phyloP scores from a whole-genome alignment of 1,140 invertebrate species.

The Chrysopa pallens region DNA sequence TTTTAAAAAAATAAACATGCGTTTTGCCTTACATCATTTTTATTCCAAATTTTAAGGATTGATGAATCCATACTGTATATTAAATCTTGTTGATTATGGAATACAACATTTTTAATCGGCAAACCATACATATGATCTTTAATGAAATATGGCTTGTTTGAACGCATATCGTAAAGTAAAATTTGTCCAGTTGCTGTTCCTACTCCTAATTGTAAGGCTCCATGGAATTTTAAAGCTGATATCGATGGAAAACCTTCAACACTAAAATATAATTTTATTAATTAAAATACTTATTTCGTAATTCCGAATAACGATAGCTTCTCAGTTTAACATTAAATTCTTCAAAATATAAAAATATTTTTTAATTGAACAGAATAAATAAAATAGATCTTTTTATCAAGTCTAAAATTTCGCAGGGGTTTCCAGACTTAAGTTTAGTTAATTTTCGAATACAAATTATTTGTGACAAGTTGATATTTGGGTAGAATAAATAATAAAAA shows the following conservation, averaged over 20 bases:
- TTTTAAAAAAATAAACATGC: background rate
- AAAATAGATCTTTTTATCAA: background rate
- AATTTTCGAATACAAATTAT: too few relatives aligned
- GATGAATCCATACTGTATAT: slow-evolving; percentile 85
- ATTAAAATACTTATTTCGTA: slow-evolving; percentile 2
- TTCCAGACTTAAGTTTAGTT: too few relatives aligned
- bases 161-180: slow-evolving; percentile 86
- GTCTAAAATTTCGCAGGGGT: too few relatives aligned
- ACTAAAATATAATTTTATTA: slow-evolving; percentile 23
- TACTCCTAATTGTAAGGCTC: slow-evolving; percentile 69
- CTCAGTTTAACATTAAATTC: too few relatives aligned
- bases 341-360: slow-evolving; percentile 4
- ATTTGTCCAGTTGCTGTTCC: slow-evolving; percentile 89
- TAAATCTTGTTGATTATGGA: slow-evolving; percentile 61
- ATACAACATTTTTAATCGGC: slow-evolving; percentile 81
- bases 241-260: slow-evolving; percentile 51
- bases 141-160: slow-evolving; percentile 67
- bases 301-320: slow-evolving; percentile 1
- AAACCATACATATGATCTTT: slow-evolving; percentile 93
- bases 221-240: slow-evolving; percentile 64
- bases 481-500: too few relatives aligned
- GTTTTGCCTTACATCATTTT: slow-evolving; percentile 49
- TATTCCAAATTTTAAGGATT: slow-evolving; percentile 90
- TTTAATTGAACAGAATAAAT: slow-evolving; percentile 1
- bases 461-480: too few relatives aligned